phyloP scores from a whole-genome alignment of 2,797 vertebrate species.

The Petrocephalus sullivani region DNA sequence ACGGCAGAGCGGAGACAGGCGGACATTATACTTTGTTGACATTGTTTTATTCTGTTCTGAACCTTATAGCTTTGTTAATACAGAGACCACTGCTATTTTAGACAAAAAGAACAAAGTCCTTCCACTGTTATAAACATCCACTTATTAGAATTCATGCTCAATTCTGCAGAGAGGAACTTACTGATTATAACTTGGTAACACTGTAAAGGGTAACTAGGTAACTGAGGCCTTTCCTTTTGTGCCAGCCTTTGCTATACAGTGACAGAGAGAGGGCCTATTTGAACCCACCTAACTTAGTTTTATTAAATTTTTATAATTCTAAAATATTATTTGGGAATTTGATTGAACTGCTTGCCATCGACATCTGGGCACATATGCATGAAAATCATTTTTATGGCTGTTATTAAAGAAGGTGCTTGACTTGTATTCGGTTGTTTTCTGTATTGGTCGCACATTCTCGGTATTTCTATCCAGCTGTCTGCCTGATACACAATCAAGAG shows the following conservation, averaged over 20 bases:
- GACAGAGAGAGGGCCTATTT: background rate
- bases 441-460: background rate
- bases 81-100: background rate
- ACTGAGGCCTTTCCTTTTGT: background rate
- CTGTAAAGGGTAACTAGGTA: constrained; percentile 23
- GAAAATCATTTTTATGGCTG: background rate
- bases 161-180: constrained; percentile 1
- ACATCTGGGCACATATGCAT: constrained; percentile 17
- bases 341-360: constrained; percentile 32
- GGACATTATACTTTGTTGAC: background rate
- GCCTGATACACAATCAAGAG: background rate
- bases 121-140: background rate
- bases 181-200: constrained; percentile 23
- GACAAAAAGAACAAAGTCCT: background rate
- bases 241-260: background rate
- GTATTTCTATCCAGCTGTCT: background rate
- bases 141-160: constrained; percentile 3
- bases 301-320: constrained; percentile 24
- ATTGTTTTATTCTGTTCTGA: background rate
- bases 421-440: background rate
- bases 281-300: constrained; percentile 11
- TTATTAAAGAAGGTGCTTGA: background rate
- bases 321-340: constrained; percentile 15
- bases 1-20: background rate
- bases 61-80: background rate